These are phyloP conservation scores for Paralichthys olivaceus DNA, from an alignment of 2,113 vertebrate species.

Conservation along the genomic window DNA sequence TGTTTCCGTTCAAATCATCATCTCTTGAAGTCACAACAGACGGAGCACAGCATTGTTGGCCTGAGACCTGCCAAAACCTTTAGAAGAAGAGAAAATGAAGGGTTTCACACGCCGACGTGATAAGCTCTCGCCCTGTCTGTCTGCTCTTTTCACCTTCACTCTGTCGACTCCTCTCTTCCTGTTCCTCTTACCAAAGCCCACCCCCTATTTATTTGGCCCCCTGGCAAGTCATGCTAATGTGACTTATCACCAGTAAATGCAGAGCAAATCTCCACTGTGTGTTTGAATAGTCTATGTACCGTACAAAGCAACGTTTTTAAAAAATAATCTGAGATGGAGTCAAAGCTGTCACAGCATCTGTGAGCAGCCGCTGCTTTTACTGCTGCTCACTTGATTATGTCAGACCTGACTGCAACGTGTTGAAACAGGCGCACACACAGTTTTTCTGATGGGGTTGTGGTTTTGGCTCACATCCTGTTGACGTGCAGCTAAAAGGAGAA, in stretches of 20 bases:
- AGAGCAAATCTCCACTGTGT: background rate
- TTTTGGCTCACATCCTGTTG: constrained; percentile 86
- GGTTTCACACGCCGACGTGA: constrained; percentile 55
- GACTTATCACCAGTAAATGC: constrained; percentile 18
- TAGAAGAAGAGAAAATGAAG: constrained; percentile 26
- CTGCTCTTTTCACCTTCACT: constrained; percentile 54
- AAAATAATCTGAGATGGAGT: constrained; percentile 5
- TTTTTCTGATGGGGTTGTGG: constrained; percentile 77
- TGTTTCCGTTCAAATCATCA: constrained; percentile 58
- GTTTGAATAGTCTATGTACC: background rate
- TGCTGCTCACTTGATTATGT: constrained; percentile 51
- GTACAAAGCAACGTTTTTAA: background rate
- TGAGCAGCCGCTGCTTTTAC: constrained; percentile 35
- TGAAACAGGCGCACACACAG: constrained; percentile 77
- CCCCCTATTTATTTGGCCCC: constrained; percentile 69
- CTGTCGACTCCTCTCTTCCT: constrained; percentile 70
- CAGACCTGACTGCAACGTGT: constrained; percentile 67
- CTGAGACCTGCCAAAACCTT: constrained; percentile 21
- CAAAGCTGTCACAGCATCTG: background rate
- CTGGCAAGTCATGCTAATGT: constrained; percentile 32
- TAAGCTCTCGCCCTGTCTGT: constrained; percentile 52
- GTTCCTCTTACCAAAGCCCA: constrained; percentile 81
- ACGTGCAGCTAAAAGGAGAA: constrained; percentile 82
- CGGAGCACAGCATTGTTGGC: constrained; percentile 58
- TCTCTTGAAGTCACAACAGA: constrained; percentile 43